Evolutionary conservation across 2,888 invertebrate species (phyloP).

Genomic region (Chalcosyrphus nemorum): DNA sequence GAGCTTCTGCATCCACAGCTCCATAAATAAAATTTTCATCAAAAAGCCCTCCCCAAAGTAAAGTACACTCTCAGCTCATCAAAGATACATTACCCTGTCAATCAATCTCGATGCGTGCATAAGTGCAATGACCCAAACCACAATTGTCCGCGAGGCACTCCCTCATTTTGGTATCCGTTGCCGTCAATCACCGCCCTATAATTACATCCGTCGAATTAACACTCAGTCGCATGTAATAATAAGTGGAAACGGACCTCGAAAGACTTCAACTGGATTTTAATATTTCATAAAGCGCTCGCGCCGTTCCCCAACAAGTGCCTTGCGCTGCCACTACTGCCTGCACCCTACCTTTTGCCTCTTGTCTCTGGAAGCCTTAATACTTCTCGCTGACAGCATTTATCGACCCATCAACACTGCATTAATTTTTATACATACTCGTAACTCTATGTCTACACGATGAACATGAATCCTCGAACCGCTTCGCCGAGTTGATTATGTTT

Average conservation of each 20-base stretch:
- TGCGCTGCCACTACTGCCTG: background rate
- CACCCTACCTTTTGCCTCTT: constrained; percentile 2
- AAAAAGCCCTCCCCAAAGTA: background rate
- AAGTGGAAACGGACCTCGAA: constrained; percentile 54
- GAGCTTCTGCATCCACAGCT: no score
- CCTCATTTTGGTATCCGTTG: constrained; percentile 13
- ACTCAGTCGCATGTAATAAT: constrained; percentile 62
- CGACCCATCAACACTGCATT: constrained; percentile 69
- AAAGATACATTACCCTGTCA: constrained; percentile 2
- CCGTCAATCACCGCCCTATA: constrained; percentile 59
- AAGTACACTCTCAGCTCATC: constrained; percentile 1
- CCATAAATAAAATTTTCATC: no score
- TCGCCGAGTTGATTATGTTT: constrained; percentile 51
- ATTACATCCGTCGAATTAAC: constrained; percentile 68
- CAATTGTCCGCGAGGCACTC: constrained; percentile 6
- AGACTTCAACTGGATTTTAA: constrained; percentile 45
- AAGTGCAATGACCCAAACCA: constrained; percentile 59
- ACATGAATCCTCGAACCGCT: constrained; percentile 11
- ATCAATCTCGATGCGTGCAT: constrained; percentile 11
- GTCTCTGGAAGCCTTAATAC: constrained; percentile 1
- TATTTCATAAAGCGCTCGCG: constrained; percentile 58
- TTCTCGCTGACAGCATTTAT: constrained; percentile 66
- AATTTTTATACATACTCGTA: constrained; percentile 16
- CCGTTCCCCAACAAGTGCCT: constrained; percentile 16
- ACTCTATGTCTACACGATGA: constrained; percentile 1